phyloP scores from a whole-genome alignment of 2,113 vertebrate species.

The Gopherus evgoodei region DNA sequence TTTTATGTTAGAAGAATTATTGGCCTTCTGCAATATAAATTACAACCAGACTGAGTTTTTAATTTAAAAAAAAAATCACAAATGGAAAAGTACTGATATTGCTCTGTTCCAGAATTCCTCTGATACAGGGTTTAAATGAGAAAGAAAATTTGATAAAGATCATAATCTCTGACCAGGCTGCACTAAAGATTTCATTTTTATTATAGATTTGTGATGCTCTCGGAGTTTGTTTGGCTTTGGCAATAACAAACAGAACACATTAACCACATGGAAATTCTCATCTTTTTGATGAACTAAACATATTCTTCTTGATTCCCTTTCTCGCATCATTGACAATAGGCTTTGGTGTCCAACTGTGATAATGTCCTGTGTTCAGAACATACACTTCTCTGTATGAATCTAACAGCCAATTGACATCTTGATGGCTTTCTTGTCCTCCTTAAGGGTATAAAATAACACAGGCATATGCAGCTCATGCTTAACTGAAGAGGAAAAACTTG shows the following conservation, averaged over 20 bases:
- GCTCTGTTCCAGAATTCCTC: conserved; percentile 9
- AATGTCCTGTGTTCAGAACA: conserved; percentile 61
- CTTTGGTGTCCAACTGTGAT: conserved; percentile 66
- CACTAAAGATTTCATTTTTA: conserved; percentile 48
- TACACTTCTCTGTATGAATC: conserved; percentile 23
- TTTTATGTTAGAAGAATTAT: conserved; percentile 36
- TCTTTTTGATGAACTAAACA: conserved; percentile 44
- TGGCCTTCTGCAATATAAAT: conserved; percentile 55
- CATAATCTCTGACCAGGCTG: conserved; percentile 38
- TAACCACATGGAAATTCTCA: conserved; percentile 35
- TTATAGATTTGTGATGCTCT: conserved; percentile 1
- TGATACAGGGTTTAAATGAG: conserved; percentile 30
- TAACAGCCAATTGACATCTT: conserved; percentile 53
- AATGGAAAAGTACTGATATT: conserved; percentile 17
- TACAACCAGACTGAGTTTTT: conserved; percentile 6
- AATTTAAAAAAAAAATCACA: conserved; percentile 42
- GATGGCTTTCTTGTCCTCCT: conserved; percentile 42
- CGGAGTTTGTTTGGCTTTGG: conserved; percentile 32
- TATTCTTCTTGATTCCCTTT: conserved; percentile 61
- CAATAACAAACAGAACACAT: conserved; percentile 19
- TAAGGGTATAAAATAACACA: conserved; percentile 50
- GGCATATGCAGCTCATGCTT: neutral
- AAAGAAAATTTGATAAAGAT: conserved; percentile 38
- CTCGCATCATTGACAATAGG: conserved; percentile 42
- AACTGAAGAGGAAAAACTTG: conserved; percentile 20